Evolutionary conservation across 2,113 vertebrate genomes (phyloP).

Genomic region (Melanerpes aurifrons): DNA sequence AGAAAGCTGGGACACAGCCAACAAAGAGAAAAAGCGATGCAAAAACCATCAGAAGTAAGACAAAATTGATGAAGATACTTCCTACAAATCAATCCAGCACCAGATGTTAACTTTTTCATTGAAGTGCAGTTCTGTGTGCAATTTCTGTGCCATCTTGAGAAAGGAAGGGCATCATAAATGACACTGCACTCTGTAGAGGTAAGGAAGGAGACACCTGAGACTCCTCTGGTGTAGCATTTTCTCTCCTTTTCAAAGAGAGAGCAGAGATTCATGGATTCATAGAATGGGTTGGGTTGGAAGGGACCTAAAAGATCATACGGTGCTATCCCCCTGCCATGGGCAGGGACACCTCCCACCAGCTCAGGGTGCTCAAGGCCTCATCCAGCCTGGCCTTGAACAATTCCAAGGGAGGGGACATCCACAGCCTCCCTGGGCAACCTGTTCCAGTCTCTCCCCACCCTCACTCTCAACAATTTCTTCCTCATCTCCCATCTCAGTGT

Average conservation of each 20-base stretch:
- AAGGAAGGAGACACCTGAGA: background rate
- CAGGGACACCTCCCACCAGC: too few relatives aligned
- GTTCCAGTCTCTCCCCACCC: too few relatives aligned
- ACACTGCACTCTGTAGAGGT: accelerated
- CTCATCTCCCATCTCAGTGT: too few relatives aligned
- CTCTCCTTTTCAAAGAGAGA: background rate
- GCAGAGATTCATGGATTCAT: background rate
- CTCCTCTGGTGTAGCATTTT: background rate
- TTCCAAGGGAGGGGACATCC: too few relatives aligned
- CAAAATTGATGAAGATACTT: background rate
- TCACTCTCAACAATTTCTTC: too few relatives aligned
- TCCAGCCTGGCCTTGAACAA: too few relatives aligned
- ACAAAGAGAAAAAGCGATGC: background rate
- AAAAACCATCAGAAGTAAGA: background rate
- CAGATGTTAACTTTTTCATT: background rate
- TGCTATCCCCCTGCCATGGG: too few relatives aligned
- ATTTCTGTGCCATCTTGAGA: background rate
- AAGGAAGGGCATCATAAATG: background rate
- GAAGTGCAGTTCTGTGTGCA: background rate
- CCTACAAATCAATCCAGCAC: background rate
- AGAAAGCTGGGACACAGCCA: background rate
- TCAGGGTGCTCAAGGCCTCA: too few relatives aligned
- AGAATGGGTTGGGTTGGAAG: too few relatives aligned
- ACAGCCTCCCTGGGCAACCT: too few relatives aligned
- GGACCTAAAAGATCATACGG: too few relatives aligned